Percentiles rank a stretch among this genome's conserved stretches.
These are phyloP conservation scores for Ectobius pallidus DNA, from an alignment of 2,888 invertebrate species.

Conservation along the genomic window DNA sequence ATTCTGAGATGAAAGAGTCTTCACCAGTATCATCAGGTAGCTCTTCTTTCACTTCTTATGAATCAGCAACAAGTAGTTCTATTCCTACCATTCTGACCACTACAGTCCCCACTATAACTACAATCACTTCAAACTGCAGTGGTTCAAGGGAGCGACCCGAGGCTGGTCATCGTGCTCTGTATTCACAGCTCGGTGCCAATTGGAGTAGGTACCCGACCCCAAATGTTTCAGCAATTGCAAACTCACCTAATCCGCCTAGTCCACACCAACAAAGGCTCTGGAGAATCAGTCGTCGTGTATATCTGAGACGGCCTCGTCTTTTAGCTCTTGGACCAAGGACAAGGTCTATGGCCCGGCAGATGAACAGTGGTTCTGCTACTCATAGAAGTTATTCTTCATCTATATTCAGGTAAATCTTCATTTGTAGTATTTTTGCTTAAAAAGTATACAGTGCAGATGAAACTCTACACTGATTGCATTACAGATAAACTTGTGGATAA, in stretches of 20 bases:
- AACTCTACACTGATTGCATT: too few species aligned
- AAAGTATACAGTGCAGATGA: too few species aligned
- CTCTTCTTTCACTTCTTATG: too few species aligned
- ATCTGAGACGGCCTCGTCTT: conserved; percentile 44
- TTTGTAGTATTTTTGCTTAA: background rate
- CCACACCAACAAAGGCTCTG: conserved; percentile 43
- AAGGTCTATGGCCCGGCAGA: conserved; percentile 4
- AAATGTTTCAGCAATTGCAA: background rate
- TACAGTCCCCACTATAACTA: background rate
- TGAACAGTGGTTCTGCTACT: background rate
- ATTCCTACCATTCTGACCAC: background rate
- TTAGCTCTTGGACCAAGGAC: conserved; percentile 39
- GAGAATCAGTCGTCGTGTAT: conserved; percentile 45
- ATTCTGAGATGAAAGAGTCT: too few species aligned
- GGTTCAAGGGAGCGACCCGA: too few species aligned
- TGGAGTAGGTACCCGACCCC: background rate
- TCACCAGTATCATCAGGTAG: too few species aligned
- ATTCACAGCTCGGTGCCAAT: background rate
- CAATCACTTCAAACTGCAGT: background rate
- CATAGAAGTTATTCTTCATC: background rate
- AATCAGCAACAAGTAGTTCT: too few species aligned
- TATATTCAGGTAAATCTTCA: conserved; percentile 3
- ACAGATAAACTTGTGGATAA: too few species aligned
- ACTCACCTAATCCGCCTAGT: background rate
- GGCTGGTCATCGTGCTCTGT: too few species aligned